A percentile compares a stretch with the other conserved stretches of the same genome.
These are phyloP conservation scores for Cryptosula pallasiana DNA, from an alignment of 2,888 invertebrate species.

Conservation along the genomic window DNA sequence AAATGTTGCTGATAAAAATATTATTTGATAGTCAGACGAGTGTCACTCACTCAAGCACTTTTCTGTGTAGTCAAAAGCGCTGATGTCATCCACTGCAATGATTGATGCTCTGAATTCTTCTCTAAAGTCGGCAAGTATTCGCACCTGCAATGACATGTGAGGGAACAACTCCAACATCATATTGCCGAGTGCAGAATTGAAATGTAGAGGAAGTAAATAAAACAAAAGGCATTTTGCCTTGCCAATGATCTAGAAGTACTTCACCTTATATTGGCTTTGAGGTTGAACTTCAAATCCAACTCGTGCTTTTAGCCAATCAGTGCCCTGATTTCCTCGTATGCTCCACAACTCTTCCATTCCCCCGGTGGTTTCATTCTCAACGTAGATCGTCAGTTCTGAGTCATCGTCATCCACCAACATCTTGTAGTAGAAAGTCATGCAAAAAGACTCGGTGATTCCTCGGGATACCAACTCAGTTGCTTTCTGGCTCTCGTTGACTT, in stretches of 20 bases:
- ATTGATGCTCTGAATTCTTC: neutral
- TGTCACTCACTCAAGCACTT: neutral
- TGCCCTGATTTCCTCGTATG: neutral
- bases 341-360: neutral
- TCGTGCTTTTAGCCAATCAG: neutral
- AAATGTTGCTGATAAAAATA: too few species aligned
- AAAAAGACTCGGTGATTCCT: neutral
- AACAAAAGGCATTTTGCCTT: too few species aligned
- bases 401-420: neutral
- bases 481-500: too few species aligned
- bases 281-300: neutral
- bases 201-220: too few species aligned
- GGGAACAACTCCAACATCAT: too few species aligned
- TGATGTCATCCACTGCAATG: neutral
- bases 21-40: too few species aligned
- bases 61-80: neutral
- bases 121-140: neutral
- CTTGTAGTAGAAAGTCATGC: constrained; percentile 2
- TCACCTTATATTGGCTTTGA: neutral
- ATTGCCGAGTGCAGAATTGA: too few species aligned
- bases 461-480: neutral
- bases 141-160: neutral
- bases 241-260: neutral
- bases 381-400: neutral
- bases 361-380: neutral